A percentile compares a stretch with the other conserved stretches of the same genome.
These are phyloP conservation scores for Paramuricea clavata DNA, from an alignment of 92 coral and sea anemone genomes.

Conservation along the genomic window DNA sequence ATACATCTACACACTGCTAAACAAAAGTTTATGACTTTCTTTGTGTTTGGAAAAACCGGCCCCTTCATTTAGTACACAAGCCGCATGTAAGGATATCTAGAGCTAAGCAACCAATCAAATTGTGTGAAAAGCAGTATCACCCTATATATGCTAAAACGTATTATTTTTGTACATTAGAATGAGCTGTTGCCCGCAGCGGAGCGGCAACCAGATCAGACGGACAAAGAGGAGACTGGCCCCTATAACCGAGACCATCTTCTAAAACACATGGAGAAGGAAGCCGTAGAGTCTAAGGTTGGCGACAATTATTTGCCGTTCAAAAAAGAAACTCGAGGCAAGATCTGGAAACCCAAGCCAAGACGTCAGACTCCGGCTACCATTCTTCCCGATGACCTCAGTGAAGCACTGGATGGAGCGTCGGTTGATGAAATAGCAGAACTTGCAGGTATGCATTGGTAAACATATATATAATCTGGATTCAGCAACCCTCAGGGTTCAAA, in stretches of 20 bases:
- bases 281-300: slow-evolving; percentile 79
- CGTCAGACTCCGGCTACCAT: slow-evolving; percentile 68
- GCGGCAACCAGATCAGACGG: slow-evolving; percentile 85
- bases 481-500: too few relatives aligned
- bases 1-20: too few relatives aligned
- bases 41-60: too few relatives aligned
- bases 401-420: slow-evolving; percentile 91
- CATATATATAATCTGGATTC: too few relatives aligned
- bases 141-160: too few relatives aligned
- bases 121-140: too few relatives aligned
- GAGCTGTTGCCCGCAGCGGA: slow-evolving; percentile 79
- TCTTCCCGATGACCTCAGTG: slow-evolving; percentile 94
- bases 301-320: slow-evolving; percentile 89
- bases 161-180: slow-evolving; percentile 67
- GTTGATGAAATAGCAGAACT: slow-evolving; percentile 92
- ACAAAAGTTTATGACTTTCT: too few relatives aligned
- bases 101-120: too few relatives aligned
- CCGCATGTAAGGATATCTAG: too few relatives aligned
- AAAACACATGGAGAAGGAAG: slow-evolving; percentile 88
- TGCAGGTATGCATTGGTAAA: slow-evolving; percentile 86
- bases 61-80: too few relatives aligned
- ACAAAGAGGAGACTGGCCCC: slow-evolving; percentile 80
- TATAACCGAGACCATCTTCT: slow-evolving; percentile 79
- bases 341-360: slow-evolving; percentile 72
- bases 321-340: slow-evolving; percentile 95